Base-by-base conservation (phyloP, 2,888 invertebrate genomes). In the Doris montereyensis region DNA sequence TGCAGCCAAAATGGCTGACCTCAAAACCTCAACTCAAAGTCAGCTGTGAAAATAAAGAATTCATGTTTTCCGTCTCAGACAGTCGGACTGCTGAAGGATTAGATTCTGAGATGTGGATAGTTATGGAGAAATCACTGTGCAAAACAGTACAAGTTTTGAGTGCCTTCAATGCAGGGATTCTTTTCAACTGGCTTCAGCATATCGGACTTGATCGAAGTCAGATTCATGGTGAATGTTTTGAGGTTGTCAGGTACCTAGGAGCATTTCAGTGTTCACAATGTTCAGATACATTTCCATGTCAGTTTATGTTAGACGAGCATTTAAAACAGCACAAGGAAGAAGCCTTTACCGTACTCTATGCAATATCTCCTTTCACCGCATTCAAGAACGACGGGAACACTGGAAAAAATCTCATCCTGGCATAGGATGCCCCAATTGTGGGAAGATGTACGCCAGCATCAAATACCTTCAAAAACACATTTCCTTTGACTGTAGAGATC, bases 391-490 rank as follows among this genome's bases (percentile, higher is more conserved):
- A 21, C 73, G 79, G 13, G 30, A 70, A 52, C 79, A 79, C 58
- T 79, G 79, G 79, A 79, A 79, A 58, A 76, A 74, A 24, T 70
- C 65, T 62, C 79, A 79, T 30, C 79, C 79, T 65, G 79, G 79
- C 52, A 76, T 79, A 28, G 79, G 79, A 8, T 79, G 79, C 34
- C 79, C 79, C 0, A 79, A 79, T 65, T 79, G 79, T 79, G 79
- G 79, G 21, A 79, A 79, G 65, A 79, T 79, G 79, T 79, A 79
- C 41, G 79, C 79, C 35, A 79, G 79, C 41, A 79, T 79, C 24
- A 79, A 79, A 17, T 79, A 79, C 30, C 72, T 79, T 21, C 79
- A 79, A 32, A 79, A 79, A 32, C 79, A 79, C 52, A 79, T 79
- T n/a, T 76, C 79, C 26, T 76, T 79, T 8, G 76, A 79, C 26